Percentiles rank a stretch among this genome's conserved stretches.
Evolutionary conservation across 2,888 invertebrate species (phyloP).

Genomic region (Lysandra bellargus): DNA sequence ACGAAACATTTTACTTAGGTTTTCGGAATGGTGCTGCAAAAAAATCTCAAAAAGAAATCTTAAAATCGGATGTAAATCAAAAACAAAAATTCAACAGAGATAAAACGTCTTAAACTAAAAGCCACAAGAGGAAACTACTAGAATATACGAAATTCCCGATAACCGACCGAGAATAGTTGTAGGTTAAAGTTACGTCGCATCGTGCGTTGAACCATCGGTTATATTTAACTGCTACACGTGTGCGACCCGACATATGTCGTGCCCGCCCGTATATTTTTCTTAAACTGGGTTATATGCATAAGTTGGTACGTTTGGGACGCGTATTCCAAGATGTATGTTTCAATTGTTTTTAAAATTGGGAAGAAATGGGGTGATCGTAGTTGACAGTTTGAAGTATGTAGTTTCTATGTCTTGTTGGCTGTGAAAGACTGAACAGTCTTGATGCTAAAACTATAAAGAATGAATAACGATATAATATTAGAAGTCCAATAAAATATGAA

Average conservation of each 20-base stretch:
- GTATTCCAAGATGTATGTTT: too few species aligned
- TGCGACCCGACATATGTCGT: slow-evolving; percentile 48
- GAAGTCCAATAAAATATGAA: too few species aligned
- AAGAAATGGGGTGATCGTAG: not conserved
- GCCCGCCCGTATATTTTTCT: slow-evolving; percentile 10
- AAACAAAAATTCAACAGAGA: not conserved
- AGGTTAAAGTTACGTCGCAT: slow-evolving; percentile 66
- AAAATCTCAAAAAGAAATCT: not conserved
- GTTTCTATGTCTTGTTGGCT: not conserved
- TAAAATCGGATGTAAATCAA: not conserved
- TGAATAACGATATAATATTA: too few species aligned
- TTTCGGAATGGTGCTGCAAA: not conserved
- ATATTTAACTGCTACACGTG: slow-evolving; percentile 79
- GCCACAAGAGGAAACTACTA: not conserved
- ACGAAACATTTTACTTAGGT: not conserved
- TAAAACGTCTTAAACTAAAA: not conserved
- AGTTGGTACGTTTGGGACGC: not conserved
- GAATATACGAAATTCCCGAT: slow-evolving; percentile 21
- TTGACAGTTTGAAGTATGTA: not conserved
- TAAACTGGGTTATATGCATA: slow-evolving; percentile 7
- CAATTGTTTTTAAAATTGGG: too few species aligned
- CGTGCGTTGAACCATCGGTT: slow-evolving; percentile 75
- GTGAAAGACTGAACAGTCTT: not conserved
- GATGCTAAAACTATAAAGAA: not conserved
- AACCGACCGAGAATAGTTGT: slow-evolving; percentile 52